Conservation (phyloP, 2,113 vertebrate genomes). For the Myotis brandtii region DNA sequence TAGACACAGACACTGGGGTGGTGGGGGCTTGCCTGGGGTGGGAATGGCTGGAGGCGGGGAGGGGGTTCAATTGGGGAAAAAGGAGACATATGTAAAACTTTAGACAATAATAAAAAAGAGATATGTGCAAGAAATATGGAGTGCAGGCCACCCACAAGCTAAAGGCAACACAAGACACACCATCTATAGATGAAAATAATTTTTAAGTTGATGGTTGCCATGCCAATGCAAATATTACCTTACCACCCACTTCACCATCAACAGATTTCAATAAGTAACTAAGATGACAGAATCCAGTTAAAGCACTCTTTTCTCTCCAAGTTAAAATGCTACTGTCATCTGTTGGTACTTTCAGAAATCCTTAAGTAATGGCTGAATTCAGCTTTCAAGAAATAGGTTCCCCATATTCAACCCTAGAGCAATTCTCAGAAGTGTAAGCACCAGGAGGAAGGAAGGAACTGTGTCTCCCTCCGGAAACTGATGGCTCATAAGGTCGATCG, state of each 20-base stretch:
- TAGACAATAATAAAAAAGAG: neutral
- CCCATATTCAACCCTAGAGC: neutral
- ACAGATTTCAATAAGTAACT: conserved; percentile 55
- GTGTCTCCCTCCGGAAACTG: neutral
- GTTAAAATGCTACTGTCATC: conserved; percentile 58
- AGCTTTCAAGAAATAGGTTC: conserved; percentile 6
- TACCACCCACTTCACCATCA: conserved; percentile 48
- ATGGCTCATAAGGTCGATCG: neutral
- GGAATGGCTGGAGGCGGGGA: too few species aligned
- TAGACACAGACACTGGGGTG: too few species aligned
- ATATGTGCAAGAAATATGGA: conserved; percentile 6
- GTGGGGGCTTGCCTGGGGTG: too few species aligned
- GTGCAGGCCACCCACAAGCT: conserved; percentile 56
- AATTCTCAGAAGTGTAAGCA: neutral
- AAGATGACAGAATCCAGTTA: conserved; percentile 58
- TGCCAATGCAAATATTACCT: conserved; percentile 66
- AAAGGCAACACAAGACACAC: conserved; percentile 49
- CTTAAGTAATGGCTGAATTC: conserved; percentile 52
- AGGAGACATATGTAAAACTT: too few species aligned
- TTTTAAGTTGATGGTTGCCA: conserved; percentile 59
- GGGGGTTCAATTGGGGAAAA: too few species aligned
- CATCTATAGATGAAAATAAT: neutral
- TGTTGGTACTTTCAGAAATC: conserved; percentile 52
- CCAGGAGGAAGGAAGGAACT: neutral
- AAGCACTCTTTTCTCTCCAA: conserved; percentile 39